These are phyloP conservation scores for Lutjanus argentimaculatus DNA, from an alignment of 2,797 vertebrate genomes.

Conservation along the genomic window DNA sequence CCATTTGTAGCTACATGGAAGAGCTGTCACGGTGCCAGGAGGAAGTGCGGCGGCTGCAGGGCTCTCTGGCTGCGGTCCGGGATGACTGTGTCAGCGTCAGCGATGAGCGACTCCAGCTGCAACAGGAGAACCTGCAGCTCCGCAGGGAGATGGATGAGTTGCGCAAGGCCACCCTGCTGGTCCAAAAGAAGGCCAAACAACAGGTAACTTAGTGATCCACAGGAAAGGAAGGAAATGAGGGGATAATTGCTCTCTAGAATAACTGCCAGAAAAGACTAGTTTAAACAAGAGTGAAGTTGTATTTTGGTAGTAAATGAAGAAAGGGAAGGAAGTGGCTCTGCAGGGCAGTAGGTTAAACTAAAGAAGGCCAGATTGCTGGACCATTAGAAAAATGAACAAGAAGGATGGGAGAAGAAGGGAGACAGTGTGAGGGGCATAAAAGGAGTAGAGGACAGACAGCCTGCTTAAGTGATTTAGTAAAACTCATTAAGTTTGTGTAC, in stretches of 20 bases:
- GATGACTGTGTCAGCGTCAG: constrained; percentile 88
- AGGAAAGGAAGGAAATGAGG: neutral
- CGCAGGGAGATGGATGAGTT: constrained; percentile 90
- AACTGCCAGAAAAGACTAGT: neutral
- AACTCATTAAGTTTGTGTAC: neutral
- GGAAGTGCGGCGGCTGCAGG: constrained; percentile 89
- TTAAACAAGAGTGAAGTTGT: neutral
- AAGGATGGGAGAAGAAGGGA: neutral
- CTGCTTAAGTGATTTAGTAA: neutral
- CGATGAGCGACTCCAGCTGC: constrained; percentile 93
- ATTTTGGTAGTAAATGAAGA: neutral
- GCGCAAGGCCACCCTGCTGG: constrained; percentile 86
- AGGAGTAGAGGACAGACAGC: neutral
- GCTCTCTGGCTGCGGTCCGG: constrained; percentile 87
- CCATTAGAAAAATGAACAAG: neutral
- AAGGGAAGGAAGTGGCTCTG: neutral
- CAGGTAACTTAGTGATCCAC: constrained; percentile 82
- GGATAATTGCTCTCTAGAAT: neutral
- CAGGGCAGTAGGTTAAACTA: neutral
- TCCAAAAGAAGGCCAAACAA: constrained; percentile 91
- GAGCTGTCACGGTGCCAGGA: constrained; percentile 91
- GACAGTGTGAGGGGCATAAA: neutral
- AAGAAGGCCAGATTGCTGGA: neutral
- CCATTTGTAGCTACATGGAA: constrained; percentile 88
- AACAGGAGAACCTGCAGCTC: constrained; percentile 91